Evolutionary conservation across 1,140 invertebrate species (phyloP).

Genomic region (Lepidotrigona ventralis): DNA sequence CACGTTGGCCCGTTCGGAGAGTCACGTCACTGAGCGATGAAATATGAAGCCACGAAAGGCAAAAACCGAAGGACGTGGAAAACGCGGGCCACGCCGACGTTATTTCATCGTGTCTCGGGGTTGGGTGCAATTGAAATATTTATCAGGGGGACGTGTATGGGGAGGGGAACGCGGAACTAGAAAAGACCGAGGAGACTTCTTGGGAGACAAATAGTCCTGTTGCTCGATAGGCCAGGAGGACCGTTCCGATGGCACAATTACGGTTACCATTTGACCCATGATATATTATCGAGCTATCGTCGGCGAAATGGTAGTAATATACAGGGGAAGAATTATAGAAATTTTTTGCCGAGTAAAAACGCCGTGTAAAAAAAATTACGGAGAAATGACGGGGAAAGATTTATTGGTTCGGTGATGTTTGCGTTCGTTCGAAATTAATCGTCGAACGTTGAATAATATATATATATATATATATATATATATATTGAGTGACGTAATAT

Average conservation of each 20-base stretch:
- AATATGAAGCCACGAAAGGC: slow-evolving; percentile 44
- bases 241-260: slow-evolving; percentile 23
- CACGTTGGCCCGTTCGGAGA: slow-evolving; percentile 17
- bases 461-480: too few relatives aligned
- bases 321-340: not conserved
- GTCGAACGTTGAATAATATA: too few relatives aligned
- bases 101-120: slow-evolving; percentile 51
- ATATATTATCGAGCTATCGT: slow-evolving; percentile 18
- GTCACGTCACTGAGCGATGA: slow-evolving; percentile 58
- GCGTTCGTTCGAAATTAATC: not conserved
- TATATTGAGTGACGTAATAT: too few relatives aligned
- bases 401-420: not conserved
- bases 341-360: not conserved
- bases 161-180: not conserved
- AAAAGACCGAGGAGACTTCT: slow-evolving; percentile 43
- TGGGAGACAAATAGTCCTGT: slow-evolving; percentile 58
- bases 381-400: not conserved
- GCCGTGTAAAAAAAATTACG: not conserved
- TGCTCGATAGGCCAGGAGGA: slow-evolving; percentile 24
- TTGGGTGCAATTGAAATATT: slow-evolving; percentile 67
- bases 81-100: slow-evolving; percentile 46
- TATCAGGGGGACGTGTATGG: slow-evolving; percentile 42
- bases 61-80: slow-evolving; percentile 39
- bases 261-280: slow-evolving; percentile 23
- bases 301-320: not conserved